Percentiles rank a stretch among this genome's conserved stretches.
These are phyloP conservation scores for Acromyrmex heyeri DNA, from an alignment of 1,140 invertebrate genomes.

Conservation along the genomic window DNA sequence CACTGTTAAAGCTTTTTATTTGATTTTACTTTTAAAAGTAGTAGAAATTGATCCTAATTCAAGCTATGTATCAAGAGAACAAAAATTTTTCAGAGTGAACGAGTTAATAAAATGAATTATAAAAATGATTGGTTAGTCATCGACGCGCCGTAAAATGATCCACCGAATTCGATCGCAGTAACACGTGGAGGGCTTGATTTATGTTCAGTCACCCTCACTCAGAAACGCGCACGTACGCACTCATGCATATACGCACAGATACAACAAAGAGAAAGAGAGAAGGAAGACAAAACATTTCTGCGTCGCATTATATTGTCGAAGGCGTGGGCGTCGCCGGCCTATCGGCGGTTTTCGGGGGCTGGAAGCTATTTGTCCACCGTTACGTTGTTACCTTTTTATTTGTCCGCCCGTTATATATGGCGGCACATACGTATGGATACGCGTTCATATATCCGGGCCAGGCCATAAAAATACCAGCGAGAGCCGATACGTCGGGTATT, in stretches of 20 bases:
- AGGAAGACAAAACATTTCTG: slow-evolving; percentile 28
- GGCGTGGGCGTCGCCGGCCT: slow-evolving; percentile 37
- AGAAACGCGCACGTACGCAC: not conserved
- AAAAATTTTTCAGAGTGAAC: not conserved
- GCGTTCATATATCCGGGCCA: slow-evolving; percentile 47
- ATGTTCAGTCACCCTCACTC: slow-evolving; percentile 37
- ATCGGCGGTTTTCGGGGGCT: slow-evolving; percentile 50
- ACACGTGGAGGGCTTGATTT: slow-evolving; percentile 47
- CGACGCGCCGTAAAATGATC: slow-evolving; percentile 33
- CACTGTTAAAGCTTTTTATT: not conserved
- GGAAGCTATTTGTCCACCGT: slow-evolving; percentile 60
- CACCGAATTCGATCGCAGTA: slow-evolving; percentile 33
- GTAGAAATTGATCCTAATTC: not conserved
- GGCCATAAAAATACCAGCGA: slow-evolving; percentile 72
- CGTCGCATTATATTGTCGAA: slow-evolving; percentile 52
- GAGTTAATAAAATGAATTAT: slow-evolving; percentile 34
- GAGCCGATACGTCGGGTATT: slow-evolving; percentile 71
- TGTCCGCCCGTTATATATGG: slow-evolving; percentile 55
- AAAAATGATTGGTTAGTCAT: slow-evolving; percentile 44
- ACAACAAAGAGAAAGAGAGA: not conserved
- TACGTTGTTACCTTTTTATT: slow-evolving; percentile 65
- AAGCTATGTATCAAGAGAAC: not conserved
- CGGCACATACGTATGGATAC: slow-evolving; percentile 46
- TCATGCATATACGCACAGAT: not conserved
- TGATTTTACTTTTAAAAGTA: not conserved